Evolutionary conservation across 1,140 invertebrate species (phyloP), one percentile per base, ranked within the genome.

Genomic region (Eumaeus atala): DNA sequence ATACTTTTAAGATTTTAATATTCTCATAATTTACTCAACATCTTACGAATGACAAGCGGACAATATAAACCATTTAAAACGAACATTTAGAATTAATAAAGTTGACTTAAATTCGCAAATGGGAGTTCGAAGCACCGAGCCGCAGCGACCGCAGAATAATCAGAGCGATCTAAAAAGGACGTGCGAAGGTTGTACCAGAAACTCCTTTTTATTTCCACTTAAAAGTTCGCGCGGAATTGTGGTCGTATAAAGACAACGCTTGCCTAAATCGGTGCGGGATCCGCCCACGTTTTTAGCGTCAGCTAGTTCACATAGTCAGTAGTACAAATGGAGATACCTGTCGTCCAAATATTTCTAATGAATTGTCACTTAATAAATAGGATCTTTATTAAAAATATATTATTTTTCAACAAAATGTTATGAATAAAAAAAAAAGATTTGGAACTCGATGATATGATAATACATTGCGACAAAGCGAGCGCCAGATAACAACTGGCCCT

Each of bases 181-280:
- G 68, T 62, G 68, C 51, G 48, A 64, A 62, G 62, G 61, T 66
- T 67, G 58, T 28, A 28, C 21, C 21, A 66, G 60, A 69, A 56
- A 57, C 50, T 51, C 57, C 63, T 64, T 64, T 71, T 72, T 68
- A 70, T 73, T 77, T 66, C 73, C 72, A 74, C 66, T 77, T 77
- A 76, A 73, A 77, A 77, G 64, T 77, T 70, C 65, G 54, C 53
- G 48, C 34, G 58, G 61, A 66, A 70, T 66, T 66, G 66, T 54
- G 64, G 67, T 62, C 34, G 40, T 54, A 54, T 44, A 54, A 44
- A 40, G 51, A 34, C 51, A 21, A 28, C 51, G 12, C 61, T 59
- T 28, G 2, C 62, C 66, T 63, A 57, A 64, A 66, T 66, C 51
- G 54, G 44, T 28, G 56, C 42, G 63, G 54, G 63, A 62, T 40